Percentiles rank a stretch among this genome's conserved stretches.
These are phyloP conservation scores for Hyposmocoma kahamanoa DNA, from an alignment of 1,140 invertebrate species.

Conservation along the genomic window DNA sequence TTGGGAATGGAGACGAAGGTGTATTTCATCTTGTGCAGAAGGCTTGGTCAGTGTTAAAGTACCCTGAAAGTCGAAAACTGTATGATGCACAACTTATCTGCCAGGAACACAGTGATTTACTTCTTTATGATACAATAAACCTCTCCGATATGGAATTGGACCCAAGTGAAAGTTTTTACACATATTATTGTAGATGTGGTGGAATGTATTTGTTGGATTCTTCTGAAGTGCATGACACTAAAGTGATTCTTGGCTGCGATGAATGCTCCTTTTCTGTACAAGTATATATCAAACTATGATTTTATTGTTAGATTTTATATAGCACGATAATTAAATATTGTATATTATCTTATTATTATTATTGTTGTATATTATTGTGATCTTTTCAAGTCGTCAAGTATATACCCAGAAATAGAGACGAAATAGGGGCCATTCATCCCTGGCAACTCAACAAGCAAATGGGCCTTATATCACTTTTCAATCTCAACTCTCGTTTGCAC, in stretches of 20 bases:
- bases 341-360: too few species aligned
- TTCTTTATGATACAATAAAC: slow-evolving; percentile 75
- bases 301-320: neutral
- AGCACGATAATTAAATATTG: neutral
- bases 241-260: slow-evolving; percentile 75
- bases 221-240: slow-evolving; percentile 52
- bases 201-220: slow-evolving; percentile 73
- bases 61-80: slow-evolving; percentile 70
- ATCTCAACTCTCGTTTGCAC: too few species aligned
- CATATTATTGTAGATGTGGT: slow-evolving; percentile 79
- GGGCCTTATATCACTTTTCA: too few species aligned
- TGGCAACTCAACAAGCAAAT: too few species aligned
- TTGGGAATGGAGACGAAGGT: slow-evolving; percentile 16
- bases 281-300: slow-evolving; percentile 45
- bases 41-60: slow-evolving; percentile 77
- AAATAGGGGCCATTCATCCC: too few species aligned
- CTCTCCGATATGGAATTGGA: slow-evolving; percentile 70
- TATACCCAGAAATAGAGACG: too few species aligned
- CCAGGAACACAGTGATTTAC: slow-evolving; percentile 68
- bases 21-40: slow-evolving; percentile 75
- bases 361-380: too few species aligned
- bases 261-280: slow-evolving; percentile 79
- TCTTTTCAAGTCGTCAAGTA: too few species aligned
- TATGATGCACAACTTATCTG: slow-evolving; percentile 76
- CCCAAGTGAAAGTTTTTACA: slow-evolving; percentile 47